These are phyloP conservation scores for Hirtodrosophila histrioides DNA, from an alignment of 2,888 invertebrate species.

Conservation along the genomic window DNA sequence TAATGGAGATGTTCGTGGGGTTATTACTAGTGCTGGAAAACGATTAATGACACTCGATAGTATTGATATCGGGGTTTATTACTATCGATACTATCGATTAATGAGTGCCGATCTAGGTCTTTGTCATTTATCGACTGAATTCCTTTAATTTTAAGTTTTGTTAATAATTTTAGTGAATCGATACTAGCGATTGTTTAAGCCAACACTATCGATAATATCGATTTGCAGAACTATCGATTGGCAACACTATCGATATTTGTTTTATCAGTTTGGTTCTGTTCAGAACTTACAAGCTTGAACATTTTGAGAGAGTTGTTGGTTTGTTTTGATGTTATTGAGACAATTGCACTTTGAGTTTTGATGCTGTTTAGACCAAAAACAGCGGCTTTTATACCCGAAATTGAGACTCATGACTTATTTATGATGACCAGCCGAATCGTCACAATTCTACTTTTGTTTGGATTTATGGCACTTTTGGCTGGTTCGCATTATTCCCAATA, in stretches of 20 bases:
- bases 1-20: not conserved
- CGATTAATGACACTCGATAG: not conserved
- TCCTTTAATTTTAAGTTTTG: too few relatives aligned
- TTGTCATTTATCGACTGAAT: too few relatives aligned
- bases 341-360: slow-evolving; percentile 61
- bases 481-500: slow-evolving; percentile 33
- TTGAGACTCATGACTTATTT: slow-evolving; percentile 64
- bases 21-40: too few relatives aligned
- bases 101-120: too few relatives aligned
- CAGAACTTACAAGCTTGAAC: slow-evolving; percentile 79
- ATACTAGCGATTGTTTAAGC: too few relatives aligned
- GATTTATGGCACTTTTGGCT: slow-evolving; percentile 47
- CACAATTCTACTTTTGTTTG: slow-evolving; percentile 15
- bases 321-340: slow-evolving; percentile 47
- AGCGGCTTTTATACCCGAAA: slow-evolving; percentile 63
- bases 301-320: slow-evolving; percentile 64
- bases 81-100: not conserved
- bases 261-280: too few relatives aligned
- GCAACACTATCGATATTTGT: too few relatives aligned
- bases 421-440: slow-evolving; percentile 41
- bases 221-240: too few relatives aligned
- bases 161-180: too few relatives aligned
- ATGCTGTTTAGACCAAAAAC: slow-evolving; percentile 42
- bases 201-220: too few relatives aligned
- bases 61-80: too few relatives aligned